Evolutionary conservation across 2,888 invertebrate genomes (phyloP), one percentile per base, ranked within the genome.

Genomic region (Dioctria rufipes): DNA sequence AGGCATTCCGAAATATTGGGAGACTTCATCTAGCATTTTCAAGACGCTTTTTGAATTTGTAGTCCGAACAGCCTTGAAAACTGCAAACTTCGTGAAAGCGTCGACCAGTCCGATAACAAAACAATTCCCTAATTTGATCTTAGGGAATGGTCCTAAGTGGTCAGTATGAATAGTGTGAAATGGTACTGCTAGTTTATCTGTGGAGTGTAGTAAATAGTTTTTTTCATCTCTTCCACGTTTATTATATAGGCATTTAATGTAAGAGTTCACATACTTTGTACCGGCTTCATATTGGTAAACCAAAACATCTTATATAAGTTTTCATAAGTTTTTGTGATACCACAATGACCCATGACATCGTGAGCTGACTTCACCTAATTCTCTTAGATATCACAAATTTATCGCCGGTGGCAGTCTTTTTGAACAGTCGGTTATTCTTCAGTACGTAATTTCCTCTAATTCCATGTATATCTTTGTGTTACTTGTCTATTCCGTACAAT

Each of bases 1-100:
- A 4, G 66, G 66, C 4, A 66, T 6, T 40, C 66, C 66, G 13
- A 66, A 66, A 66, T 66, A 66, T 66, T 66, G 66, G 3, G 42
- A 40, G 3, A 43, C 5, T 40, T 66, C 66, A 40, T 66, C 9
- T 13, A 66, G n/a, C 40, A 42, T 3, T 6, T 42, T 5, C 3
- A 11, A 40, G 3, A 66, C 40, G n/a, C n/a, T n/a, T n/a, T n/a
- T n/a, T n/a, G n/a, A n/a, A n/a, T n/a, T n/a, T n/a, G n/a, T n/a
- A n/a, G 3, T 4, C 39, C 9, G 5, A 5, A 42, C n/a, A 6
- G 66, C 42, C 8, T 43, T 66, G 4, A 66, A 43, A 3, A 42
- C 9, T 3, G 8, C 9, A 60, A 60, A 60, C 11, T 60, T 60
- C 11, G 60, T 60, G 13, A 66, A 66, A 5, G 66, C 3, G 9